phyloP scores from a whole-genome alignment of 1,140 invertebrate genomes.

The Melipona quadrifasciata region DNA sequence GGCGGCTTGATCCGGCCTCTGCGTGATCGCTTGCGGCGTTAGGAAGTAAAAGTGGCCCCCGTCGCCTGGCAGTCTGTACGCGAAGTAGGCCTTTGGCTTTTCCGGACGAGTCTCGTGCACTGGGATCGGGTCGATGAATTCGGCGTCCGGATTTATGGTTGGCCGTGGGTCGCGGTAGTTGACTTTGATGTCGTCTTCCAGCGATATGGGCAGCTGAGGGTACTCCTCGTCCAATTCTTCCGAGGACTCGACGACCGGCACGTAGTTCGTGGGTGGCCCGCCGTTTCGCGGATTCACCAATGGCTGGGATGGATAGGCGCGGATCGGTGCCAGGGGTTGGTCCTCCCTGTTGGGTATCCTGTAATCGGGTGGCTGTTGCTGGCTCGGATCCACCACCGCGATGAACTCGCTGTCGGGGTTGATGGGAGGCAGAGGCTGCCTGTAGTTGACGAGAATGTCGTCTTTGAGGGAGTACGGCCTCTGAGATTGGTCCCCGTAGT shows the following conservation, averaged over 20 bases:
- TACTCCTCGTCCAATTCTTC: slow-evolving; percentile 73
- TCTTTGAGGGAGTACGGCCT: slow-evolving; percentile 81
- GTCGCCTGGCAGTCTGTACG: slow-evolving; percentile 86
- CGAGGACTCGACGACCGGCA: slow-evolving; percentile 44
- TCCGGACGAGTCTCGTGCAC: slow-evolving; percentile 59
- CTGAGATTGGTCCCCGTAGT: slow-evolving; percentile 75
- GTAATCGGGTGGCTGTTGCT: slow-evolving; percentile 53
- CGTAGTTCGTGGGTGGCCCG: slow-evolving; percentile 43
- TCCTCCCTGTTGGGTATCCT: slow-evolving; percentile 29
- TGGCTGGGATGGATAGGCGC: slow-evolving; percentile 57
- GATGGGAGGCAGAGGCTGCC: slow-evolving; percentile 82
- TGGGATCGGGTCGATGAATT: slow-evolving; percentile 76
- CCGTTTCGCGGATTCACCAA: slow-evolving; percentile 51
- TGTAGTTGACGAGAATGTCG: slow-evolving; percentile 86
- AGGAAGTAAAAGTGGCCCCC: slow-evolving; percentile 90
- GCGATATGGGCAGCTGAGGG: slow-evolving; percentile 73
- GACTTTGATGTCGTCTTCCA: slow-evolving; percentile 80
- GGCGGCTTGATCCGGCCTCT: slow-evolving; percentile 74
- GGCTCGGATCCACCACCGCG: slow-evolving; percentile 67
- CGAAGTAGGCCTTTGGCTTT: slow-evolving; percentile 83
- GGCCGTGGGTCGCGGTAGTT: slow-evolving; percentile 82
- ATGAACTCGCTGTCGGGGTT: slow-evolving; percentile 88
- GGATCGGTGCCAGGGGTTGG: slow-evolving; percentile 9
- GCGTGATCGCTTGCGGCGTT: slow-evolving; percentile 85
- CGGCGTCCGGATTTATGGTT: slow-evolving; percentile 82